Conservation (phyloP, 2,113 vertebrate genomes). For the Castor canadensis region DNA sequence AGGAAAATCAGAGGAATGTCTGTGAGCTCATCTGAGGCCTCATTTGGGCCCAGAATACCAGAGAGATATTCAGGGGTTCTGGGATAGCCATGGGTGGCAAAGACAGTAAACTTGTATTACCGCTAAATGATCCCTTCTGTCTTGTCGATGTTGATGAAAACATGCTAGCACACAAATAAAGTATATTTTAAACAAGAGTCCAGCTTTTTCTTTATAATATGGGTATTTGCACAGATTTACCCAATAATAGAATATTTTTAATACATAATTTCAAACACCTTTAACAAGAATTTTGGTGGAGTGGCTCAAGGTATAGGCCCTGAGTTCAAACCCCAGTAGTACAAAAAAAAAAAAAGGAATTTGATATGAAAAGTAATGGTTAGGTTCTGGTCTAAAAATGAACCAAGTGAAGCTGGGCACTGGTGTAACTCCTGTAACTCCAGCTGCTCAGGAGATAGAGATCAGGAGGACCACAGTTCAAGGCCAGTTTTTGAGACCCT, state of each 20-base stretch:
- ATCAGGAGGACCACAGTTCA: no score
- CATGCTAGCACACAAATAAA: not conserved
- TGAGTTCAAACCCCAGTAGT: no score
- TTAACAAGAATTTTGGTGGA: not conserved
- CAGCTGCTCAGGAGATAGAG: no score
- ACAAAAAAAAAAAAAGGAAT: no score
- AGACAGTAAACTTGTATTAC: not conserved
- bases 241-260: not conserved
- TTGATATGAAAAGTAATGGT: not conserved
- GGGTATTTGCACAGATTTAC: not conserved
- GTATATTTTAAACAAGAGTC: not conserved
- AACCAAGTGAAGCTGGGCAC: no score
- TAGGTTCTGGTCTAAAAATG: slow-evolving; percentile 10
- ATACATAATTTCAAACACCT: not conserved
- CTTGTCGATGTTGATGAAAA: not conserved
- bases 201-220: slow-evolving; percentile 22
- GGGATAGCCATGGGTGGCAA: not conserved
- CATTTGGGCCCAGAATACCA: not conserved
- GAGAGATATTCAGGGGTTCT: not conserved
- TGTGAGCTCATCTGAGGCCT: not conserved
- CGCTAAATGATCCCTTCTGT: not conserved
- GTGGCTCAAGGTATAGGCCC: no score
- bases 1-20: not conserved
- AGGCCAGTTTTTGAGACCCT: no score
- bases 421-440: no score